These are phyloP conservation scores for Cloeon dipterum DNA, from an alignment of 2,888 invertebrate genomes.

Conservation along the genomic window DNA sequence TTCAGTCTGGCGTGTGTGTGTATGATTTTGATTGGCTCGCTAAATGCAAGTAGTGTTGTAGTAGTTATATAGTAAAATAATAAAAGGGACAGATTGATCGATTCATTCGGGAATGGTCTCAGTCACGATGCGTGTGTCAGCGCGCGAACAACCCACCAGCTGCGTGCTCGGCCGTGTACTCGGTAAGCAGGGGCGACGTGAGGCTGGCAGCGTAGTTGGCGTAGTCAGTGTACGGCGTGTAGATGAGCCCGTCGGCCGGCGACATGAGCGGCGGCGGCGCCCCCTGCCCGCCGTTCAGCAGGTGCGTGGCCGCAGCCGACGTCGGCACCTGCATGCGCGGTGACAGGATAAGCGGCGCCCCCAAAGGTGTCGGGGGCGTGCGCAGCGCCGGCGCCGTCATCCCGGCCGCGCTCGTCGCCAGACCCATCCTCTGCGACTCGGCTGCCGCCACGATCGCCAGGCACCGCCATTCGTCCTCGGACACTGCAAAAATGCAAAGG, in stretches of 20 bases:
- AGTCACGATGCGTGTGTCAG: conserved; percentile 35
- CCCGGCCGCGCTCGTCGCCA: conserved; percentile 18
- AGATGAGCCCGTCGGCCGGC: conserved; percentile 54
- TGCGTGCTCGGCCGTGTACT: conserved; percentile 55
- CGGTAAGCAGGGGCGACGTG: conserved; percentile 52
- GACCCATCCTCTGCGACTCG: conserved; percentile 58
- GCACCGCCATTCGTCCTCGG: conserved; percentile 69
- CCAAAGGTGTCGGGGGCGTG: conserved; percentile 49
- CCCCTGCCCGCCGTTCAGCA: conserved; percentile 27
- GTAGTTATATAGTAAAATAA: too few relatives aligned
- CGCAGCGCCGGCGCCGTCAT: conserved; percentile 36
- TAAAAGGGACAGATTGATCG: conserved; percentile 1
- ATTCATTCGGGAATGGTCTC: conserved; percentile 6
- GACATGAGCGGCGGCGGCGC: conserved; percentile 34
- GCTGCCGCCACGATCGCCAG: conserved; percentile 48
- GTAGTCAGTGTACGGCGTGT: conserved; percentile 61
- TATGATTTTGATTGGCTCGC: conserved; percentile 1
- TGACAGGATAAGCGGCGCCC: conserved; percentile 81
- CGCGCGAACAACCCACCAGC: conserved; percentile 87
- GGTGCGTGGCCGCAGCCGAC: conserved; percentile 32
- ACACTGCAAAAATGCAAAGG: conserved; percentile 30
- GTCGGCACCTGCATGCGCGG: conserved; percentile 70
- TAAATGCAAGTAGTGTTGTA: conserved; percentile 3
- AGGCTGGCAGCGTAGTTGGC: conserved; percentile 66
- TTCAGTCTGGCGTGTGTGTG: too few relatives aligned